Base-by-base conservation (phyloP, 2,113 vertebrate genomes). In the Callionymus lyra region DNA sequence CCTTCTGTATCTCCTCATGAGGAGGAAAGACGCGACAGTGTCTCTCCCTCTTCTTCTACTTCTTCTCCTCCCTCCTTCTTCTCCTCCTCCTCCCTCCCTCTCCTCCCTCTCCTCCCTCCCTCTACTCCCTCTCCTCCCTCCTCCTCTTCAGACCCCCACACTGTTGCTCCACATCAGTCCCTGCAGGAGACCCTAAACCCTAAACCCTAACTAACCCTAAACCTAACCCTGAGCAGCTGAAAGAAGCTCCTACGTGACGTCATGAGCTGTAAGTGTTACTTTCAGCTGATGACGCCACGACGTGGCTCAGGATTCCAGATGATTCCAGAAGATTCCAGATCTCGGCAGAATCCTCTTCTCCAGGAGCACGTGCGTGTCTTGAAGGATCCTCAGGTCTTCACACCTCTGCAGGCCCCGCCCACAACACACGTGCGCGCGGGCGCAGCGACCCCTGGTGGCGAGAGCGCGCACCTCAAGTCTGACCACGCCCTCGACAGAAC, bases 171-270 rank as follows among this genome's bases (percentile, higher is more conserved):
- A 34, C 65, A 75, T 75, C 68, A 74, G 61, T 53, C 49, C 13
- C 60, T 51, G 54, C 36, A 17, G 21, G 36, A 50, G 47, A 52
- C 34, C 8, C n/a, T n/a, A n/a, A n/a, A n/a, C n/a, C n/a, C n/a
- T n/a, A n/a, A n/a, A n/a, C n/a, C n/a, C n/a, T n/a, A n/a, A n/a
- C n/a, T n/a, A n/a, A n/a, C n/a, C n/a, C n/a, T n/a, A n/a, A n/a
- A n/a, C n/a, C n/a, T 76, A 64, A 76, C 68, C 77, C 73, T 68
- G 71, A 75, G 74, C 74, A 80, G 77, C 77, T 81, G 73, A 67
- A 77, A 75, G 17, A 44, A 32, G 14, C n/a, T n/a, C n/a, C n/a
- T n/a, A n/a, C n/a, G n/a, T n/a, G n/a, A n/a, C n/a, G n/a, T n/a
- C n/a, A 74, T 67, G 47, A 76, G 72, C 68, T 69, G 65, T 67